phyloP scores from a whole-genome alignment of 2,113 vertebrate species.

The Grantiella picta region DNA sequence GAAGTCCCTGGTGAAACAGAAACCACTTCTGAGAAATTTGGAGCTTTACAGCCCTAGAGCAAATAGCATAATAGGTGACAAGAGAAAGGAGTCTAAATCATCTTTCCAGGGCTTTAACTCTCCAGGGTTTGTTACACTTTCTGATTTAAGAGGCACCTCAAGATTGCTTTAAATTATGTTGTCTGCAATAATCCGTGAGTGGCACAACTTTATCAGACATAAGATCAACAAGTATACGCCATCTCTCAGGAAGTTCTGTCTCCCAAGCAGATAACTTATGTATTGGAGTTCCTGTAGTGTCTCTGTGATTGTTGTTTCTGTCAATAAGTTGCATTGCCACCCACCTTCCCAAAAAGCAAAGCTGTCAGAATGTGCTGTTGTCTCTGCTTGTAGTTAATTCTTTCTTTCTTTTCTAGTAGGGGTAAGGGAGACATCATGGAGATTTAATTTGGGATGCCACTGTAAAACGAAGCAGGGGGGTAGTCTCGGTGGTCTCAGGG shows the following conservation, averaged over 20 bases:
- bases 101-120: not conserved
- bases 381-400: not conserved
- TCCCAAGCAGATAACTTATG: not conserved
- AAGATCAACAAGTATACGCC: not conserved
- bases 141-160: not conserved
- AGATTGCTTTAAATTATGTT: not conserved
- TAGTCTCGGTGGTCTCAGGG: conserved; percentile 2
- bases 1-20: not conserved
- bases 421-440: not conserved
- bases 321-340: not conserved
- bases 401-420: not conserved
- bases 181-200: not conserved
- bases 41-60: not conserved
- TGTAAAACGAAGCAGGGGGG: conserved; percentile 4
- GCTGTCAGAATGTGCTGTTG: not conserved
- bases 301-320: not conserved
- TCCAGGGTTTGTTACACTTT: not conserved
- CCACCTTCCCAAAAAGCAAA: not conserved
- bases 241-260: not conserved
- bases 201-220: not conserved
- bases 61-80: not conserved
- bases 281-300: not conserved
- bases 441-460: conserved; percentile 26
- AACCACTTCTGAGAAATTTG: not conserved
- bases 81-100: not conserved